A percentile compares a stretch with the other conserved stretches of the same genome.
These are phyloP conservation scores for Timandra comae DNA, from an alignment of 2,888 invertebrate genomes.

Conservation along the genomic window DNA sequence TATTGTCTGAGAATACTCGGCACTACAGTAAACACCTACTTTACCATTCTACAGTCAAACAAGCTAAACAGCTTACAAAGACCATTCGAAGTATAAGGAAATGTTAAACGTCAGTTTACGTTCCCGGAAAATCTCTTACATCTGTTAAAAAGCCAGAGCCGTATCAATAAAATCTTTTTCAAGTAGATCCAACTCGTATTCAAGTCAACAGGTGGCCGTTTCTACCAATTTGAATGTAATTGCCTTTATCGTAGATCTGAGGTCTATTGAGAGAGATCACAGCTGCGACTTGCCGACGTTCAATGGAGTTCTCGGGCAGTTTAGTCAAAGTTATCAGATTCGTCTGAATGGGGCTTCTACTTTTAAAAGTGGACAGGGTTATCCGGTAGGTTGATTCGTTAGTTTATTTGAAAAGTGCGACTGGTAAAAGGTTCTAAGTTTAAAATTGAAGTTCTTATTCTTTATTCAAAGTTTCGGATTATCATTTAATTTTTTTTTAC, in stretches of 20 bases:
- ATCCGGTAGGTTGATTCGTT: too few relatives aligned
- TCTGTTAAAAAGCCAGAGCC: slow-evolving; percentile 53
- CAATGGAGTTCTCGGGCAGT: slow-evolving; percentile 13
- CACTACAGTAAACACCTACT: slow-evolving; percentile 2
- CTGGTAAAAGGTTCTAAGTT: too few relatives aligned
- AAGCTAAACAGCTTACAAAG: slow-evolving; percentile 5
- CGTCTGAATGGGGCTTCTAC: slow-evolving; percentile 5
- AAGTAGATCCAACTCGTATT: slow-evolving; percentile 38
- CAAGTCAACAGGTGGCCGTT: slow-evolving; percentile 66
- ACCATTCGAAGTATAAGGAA: slow-evolving; percentile 4
- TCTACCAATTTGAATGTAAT: slow-evolving; percentile 66
- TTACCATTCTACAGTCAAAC: slow-evolving; percentile 1
- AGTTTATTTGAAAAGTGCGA: too few relatives aligned
- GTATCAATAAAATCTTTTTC: slow-evolving; percentile 65
- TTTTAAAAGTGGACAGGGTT: too few relatives aligned
- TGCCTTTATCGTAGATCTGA: slow-evolving; percentile 39
- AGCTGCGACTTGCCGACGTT: slow-evolving; percentile 12
- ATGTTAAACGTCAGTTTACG: slow-evolving; percentile 4
- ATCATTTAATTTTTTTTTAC: too few relatives aligned
- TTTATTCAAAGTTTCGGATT: too few relatives aligned
- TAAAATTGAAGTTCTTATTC: too few relatives aligned
- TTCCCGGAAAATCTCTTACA: slow-evolving; percentile 25
- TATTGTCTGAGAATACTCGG: slow-evolving; percentile 64
- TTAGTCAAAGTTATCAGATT: slow-evolving; percentile 22
- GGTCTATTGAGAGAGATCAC: slow-evolving; percentile 21